A percentile compares a stretch with the other conserved stretches of the same genome.
Evolutionary conservation across 2,888 invertebrate species (phyloP).

Genomic region (Syrista parreyssii): DNA sequence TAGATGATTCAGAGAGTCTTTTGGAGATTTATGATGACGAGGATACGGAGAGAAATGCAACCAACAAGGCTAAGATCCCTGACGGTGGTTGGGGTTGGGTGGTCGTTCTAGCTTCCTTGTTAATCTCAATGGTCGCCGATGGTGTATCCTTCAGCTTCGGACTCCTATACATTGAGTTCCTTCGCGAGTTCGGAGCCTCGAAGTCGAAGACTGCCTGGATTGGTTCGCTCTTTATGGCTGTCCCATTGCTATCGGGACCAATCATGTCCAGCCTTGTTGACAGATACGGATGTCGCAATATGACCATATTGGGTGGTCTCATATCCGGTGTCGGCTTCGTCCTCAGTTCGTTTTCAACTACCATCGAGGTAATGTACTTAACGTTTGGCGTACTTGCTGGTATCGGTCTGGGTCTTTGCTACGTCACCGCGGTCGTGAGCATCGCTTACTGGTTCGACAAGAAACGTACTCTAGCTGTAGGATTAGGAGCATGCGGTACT

Average conservation of each 20-base stretch:
- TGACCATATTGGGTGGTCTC: conserved; percentile 81
- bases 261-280: conserved; percentile 87
- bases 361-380: conserved; percentile 82
- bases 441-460: conserved; percentile 95
- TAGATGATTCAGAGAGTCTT: conserved; percentile 69
- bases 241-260: conserved; percentile 87
- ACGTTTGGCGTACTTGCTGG: conserved; percentile 90
- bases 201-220: conserved; percentile 91
- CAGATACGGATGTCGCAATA: conserved; percentile 83
- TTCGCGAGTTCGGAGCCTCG: conserved; percentile 82
- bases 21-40: conserved; percentile 62
- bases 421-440: conserved; percentile 90
- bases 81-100: conserved; percentile 93
- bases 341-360: conserved; percentile 76
- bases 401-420: conserved; percentile 84
- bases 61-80: conserved; percentile 72
- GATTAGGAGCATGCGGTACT: conserved; percentile 88
- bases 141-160: conserved; percentile 95
- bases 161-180: conserved; percentile 84
- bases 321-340: conserved; percentile 82
- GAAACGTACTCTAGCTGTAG: conserved; percentile 86
- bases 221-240: conserved; percentile 88
- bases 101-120: conserved; percentile 85
- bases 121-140: conserved; percentile 91
- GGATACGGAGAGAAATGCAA: conserved; percentile 44